Conservation (phyloP, 1,140 invertebrate genomes). For the Atta texana region DNA sequence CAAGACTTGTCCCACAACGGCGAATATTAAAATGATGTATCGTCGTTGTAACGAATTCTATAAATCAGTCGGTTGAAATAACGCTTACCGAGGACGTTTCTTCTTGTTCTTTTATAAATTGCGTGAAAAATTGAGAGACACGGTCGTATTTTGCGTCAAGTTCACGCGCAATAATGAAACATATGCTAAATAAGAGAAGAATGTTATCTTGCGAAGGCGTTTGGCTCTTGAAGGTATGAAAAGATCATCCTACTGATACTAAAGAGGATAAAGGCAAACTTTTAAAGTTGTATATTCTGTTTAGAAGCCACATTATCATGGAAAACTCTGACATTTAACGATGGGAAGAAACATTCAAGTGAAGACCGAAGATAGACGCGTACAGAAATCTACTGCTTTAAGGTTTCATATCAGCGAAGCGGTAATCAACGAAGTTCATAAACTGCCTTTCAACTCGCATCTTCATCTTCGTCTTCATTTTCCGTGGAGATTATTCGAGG, state of each 20-base stretch:
- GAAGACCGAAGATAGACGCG: slow-evolving; percentile 50
- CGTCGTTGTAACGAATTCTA: slow-evolving; percentile 44
- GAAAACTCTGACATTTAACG: slow-evolving; percentile 52
- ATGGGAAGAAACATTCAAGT: slow-evolving; percentile 32
- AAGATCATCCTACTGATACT: slow-evolving; percentile 47
- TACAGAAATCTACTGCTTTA: slow-evolving; percentile 34
- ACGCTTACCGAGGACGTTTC: neutral
- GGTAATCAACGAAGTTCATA: slow-evolving; percentile 51
- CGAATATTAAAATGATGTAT: slow-evolving; percentile 57
- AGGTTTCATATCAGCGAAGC: slow-evolving; percentile 46
- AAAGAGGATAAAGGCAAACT: neutral
- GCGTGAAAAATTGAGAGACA: slow-evolving; percentile 15
- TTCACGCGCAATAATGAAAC: neutral
- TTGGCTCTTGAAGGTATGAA: slow-evolving; percentile 13
- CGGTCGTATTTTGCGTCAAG: neutral
- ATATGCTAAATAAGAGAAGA: neutral
- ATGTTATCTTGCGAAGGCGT: slow-evolving; percentile 16
- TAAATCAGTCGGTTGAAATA: slow-evolving; percentile 41
- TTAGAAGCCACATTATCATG: slow-evolving; percentile 33
- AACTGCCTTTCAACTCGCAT: slow-evolving; percentile 51
- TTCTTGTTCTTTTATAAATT: neutral
- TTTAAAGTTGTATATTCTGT: slow-evolving; percentile 8
- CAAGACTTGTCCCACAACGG: slow-evolving; percentile 51
- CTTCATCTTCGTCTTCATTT: slow-evolving; percentile 57
- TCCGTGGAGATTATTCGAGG: slow-evolving; percentile 19